phyloP scores from a whole-genome alignment of 2,888 invertebrate genomes.

The Rhyacophila evoluta region DNA sequence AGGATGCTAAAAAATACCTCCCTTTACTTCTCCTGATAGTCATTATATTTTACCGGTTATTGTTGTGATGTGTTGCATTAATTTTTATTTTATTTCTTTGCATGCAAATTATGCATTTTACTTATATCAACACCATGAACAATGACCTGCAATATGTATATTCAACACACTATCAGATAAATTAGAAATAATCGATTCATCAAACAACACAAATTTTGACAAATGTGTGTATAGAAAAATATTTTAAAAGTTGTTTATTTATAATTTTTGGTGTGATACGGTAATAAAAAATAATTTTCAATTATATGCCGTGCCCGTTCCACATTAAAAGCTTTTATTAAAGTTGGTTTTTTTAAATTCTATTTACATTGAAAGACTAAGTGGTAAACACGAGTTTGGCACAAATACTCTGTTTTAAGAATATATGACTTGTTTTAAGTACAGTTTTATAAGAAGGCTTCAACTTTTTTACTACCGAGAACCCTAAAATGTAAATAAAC shows the following conservation, averaged over 20 bases:
- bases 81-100: slow-evolving; percentile 9
- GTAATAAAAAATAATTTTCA: too few species aligned
- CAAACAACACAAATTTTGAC: not conserved
- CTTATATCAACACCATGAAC: slow-evolving; percentile 10
- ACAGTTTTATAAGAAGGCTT: too few species aligned
- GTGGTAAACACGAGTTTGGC: too few species aligned
- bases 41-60: slow-evolving; percentile 6
- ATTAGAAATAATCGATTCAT: not conserved
- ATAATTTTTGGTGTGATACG: not conserved
- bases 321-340: too few species aligned
- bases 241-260: not conserved
- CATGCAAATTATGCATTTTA: not conserved
- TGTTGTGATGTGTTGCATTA: slow-evolving; percentile 22
- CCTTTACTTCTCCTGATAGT: not conserved
- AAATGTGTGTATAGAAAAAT: not conserved
- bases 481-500: not conserved
- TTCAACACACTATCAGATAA: slow-evolving; percentile 8
- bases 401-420: too few species aligned
- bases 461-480: not conserved
- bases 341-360: too few species aligned
- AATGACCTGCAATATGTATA: slow-evolving; percentile 24
- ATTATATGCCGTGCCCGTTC: too few species aligned
- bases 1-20: not conserved
- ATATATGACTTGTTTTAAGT: too few species aligned
- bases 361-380: too few species aligned